These are phyloP conservation scores for Philotrypesis tridentata DNA, from an alignment of 1,140 invertebrate genomes.

Conservation along the genomic window DNA sequence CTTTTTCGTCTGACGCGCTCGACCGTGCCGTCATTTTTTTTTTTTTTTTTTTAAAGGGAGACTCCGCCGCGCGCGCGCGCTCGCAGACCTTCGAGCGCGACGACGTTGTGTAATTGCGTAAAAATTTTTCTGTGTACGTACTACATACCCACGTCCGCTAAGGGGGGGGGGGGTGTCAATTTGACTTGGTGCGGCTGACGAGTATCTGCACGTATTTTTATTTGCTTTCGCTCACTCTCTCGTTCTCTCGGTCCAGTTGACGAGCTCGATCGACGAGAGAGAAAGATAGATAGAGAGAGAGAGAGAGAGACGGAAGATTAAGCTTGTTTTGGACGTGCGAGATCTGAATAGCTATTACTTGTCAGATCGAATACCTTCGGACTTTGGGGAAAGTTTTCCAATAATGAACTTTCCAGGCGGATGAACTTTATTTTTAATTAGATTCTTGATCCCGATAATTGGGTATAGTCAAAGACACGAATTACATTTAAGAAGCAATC, in stretches of 20 bases:
- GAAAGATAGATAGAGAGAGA: neutral
- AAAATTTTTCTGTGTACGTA: neutral
- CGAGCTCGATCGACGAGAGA: too few relatives aligned
- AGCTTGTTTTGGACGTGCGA: neutral
- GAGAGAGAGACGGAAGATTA: neutral
- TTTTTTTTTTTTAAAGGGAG: conserved; percentile 20
- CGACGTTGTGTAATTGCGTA: conserved; percentile 19
- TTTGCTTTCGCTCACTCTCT: too few relatives aligned
- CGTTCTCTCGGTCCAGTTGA: too few relatives aligned
- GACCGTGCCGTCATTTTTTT: neutral
- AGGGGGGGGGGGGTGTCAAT: too few relatives aligned
- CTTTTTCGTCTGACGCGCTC: neutral
- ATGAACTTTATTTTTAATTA: neutral
- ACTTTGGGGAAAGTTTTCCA: neutral
- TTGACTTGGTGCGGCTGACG: neutral
- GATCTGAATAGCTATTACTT: neutral
- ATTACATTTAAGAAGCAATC: neutral
- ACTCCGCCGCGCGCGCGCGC: too few relatives aligned
- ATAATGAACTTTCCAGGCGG: neutral
- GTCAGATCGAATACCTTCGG: neutral
- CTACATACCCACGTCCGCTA: too few relatives aligned
- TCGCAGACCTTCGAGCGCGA: neutral
- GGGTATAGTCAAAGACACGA: neutral
- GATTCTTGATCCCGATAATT: neutral
- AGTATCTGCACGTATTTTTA: neutral